These are phyloP conservation scores for Lordiphosa mommai DNA, from an alignment of 1,140 invertebrate species.

Conservation along the genomic window DNA sequence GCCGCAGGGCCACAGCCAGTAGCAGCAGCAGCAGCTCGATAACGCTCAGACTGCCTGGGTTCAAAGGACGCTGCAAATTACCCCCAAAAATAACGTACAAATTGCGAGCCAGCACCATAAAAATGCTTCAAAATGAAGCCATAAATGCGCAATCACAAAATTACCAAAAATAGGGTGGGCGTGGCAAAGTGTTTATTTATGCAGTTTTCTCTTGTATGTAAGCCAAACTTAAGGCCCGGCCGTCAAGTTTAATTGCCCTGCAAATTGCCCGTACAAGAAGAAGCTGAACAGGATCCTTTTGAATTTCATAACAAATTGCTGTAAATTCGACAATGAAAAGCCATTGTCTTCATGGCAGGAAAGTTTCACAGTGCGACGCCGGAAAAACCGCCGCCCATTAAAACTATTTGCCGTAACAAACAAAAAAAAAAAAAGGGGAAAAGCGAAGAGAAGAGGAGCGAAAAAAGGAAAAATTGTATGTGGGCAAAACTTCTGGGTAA, in stretches of 20 bases:
- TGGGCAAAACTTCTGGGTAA: conserved; percentile 3
- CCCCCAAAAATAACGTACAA: conserved; percentile 35
- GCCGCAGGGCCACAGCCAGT: conserved; percentile 43
- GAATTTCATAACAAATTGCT: conserved; percentile 67
- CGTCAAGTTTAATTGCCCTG: conserved; percentile 74
- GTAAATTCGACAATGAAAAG: conserved; percentile 35
- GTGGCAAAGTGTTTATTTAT: conserved; percentile 69
- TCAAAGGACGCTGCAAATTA: conserved; percentile 69
- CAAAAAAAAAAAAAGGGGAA: conserved; percentile 24
- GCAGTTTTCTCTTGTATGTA: conserved; percentile 41
- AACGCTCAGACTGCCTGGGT: conserved; percentile 21
- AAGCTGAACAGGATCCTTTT: conserved; percentile 29
- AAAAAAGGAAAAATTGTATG: not conserved
- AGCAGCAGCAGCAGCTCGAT: conserved; percentile 33
- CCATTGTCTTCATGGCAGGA: conserved; percentile 5
- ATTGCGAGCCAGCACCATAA: conserved; percentile 37
- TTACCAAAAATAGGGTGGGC: conserved; percentile 46
- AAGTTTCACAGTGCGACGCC: conserved; percentile 34
- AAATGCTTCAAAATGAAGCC: conserved; percentile 73
- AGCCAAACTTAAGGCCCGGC: conserved; percentile 5
- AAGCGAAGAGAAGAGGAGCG: not conserved
- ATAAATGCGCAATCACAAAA: conserved; percentile 78
- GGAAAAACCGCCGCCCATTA: conserved; percentile 66
- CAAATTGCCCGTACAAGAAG: conserved; percentile 45
- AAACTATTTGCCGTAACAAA: conserved; percentile 73